Evolutionary conservation across 2,113 vertebrate genomes (phyloP), one percentile per base, ranked within the genome.

Genomic region (Hemiscyllium ocellatum): DNA sequence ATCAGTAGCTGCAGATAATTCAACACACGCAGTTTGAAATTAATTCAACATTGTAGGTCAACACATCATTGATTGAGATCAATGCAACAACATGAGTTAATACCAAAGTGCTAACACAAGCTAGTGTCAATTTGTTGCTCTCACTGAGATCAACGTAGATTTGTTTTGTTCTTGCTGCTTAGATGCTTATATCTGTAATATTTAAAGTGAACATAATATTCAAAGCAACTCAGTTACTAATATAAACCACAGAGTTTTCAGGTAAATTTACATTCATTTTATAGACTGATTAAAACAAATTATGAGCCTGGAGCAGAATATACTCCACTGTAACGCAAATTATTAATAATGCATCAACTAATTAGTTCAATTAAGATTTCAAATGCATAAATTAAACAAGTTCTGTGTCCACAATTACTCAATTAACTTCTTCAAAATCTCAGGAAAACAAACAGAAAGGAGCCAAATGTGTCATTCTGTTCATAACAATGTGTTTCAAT

Each of bases 21-120:
- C 89, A 65, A 66, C 29, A 37, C 89, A 37, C 89, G 19, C 61
- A 15, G 26, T 52, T 56, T 8, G 86, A 89, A 29, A 61, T 66
- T 61, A 91, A 66, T 91, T 65, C 56, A 91, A 91, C 56, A 91
- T 66, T 91, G n/a, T 61, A 91, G 61, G 89, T 66, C 33, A 66
- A 65, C 29, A 65, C 19, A 20, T 65, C 17, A 91, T 15, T 66
- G 33, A 91, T 66, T 19, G 33, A 91, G 86, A 15, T 29, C 24
- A 89, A 56, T 17, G 12, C 10, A 56, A 89, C 8, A 91, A 19
- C 15, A 83, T 50, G 83, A 50, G 56, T n/a, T 91, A 20, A 91
- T 37, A 20, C 19, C 56, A 37, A 37, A 1, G n/a, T 61, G 37
- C 29, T 4, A 91, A 4, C 61, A 8, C 61, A n/a, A 65, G 2